Evolutionary conservation across 2,113 vertebrate genomes (phyloP).

Genomic region (Chaetodon trifascialis): DNA sequence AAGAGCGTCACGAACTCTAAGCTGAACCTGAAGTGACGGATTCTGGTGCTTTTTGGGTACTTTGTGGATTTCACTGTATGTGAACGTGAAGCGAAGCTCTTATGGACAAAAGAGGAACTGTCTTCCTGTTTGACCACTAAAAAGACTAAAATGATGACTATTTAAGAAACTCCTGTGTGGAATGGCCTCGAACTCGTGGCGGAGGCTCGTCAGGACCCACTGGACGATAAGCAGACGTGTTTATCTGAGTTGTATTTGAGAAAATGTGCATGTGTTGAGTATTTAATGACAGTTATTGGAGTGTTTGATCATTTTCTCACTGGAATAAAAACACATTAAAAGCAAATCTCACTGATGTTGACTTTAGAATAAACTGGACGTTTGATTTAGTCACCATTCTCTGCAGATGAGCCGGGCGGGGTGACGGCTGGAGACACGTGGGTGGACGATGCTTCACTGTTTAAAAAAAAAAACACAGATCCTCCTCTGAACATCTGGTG

Average conservation of each 20-base stretch:
- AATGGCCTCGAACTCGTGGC: too few species aligned
- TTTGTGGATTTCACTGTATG: neutral
- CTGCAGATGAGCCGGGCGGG: neutral
- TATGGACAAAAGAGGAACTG: neutral
- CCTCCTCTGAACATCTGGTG: neutral
- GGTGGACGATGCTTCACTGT: neutral
- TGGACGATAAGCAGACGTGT: conserved; percentile 13
- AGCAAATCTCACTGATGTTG: neutral
- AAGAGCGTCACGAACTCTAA: neutral
- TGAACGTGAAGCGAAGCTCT: neutral
- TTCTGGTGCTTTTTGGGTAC: neutral
- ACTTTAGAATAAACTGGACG: neutral
- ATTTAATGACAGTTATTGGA: conserved; percentile 40
- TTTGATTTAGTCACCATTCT: neutral
- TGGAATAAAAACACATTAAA: conserved; percentile 31
- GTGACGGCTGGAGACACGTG: too few species aligned
- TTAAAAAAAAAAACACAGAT: too few species aligned
- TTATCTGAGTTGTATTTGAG: neutral
- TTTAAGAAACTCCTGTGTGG: neutral
- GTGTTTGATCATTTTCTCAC: conserved; percentile 22
- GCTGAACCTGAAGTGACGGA: neutral
- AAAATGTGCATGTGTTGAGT: conserved; percentile 38
- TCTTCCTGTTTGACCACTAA: neutral
- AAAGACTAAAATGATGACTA: neutral
- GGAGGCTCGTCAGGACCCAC: neutral